Conservation (phyloP, 1,140 invertebrate species). For the Planococcus citri region DNA sequence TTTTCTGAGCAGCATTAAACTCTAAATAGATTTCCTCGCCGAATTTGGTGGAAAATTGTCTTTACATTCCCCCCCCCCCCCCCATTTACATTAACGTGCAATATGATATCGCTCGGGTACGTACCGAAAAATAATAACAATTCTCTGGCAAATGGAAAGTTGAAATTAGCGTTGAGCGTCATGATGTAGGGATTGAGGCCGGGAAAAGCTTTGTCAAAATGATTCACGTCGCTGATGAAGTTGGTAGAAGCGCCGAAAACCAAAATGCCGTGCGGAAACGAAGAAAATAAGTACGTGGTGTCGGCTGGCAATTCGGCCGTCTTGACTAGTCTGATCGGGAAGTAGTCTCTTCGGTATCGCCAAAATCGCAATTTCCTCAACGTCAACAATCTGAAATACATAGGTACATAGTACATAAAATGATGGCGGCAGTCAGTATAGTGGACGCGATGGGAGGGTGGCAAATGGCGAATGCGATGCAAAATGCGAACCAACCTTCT, state of each 20-base stretch:
- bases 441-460: too few species aligned
- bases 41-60: too few species aligned
- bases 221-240: conserved; percentile 62
- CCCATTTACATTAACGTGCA: too few species aligned
- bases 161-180: conserved; percentile 68
- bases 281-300: conserved; percentile 73
- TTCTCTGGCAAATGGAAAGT: conserved; percentile 68
- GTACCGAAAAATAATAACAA: conserved; percentile 43
- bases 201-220: conserved; percentile 63
- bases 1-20: too few species aligned
- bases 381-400: conserved; percentile 37
- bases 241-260: conserved; percentile 59
- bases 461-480: too few species aligned
- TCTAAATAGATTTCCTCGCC: too few species aligned
- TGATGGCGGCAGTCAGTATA: too few species aligned
- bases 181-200: conserved; percentile 56
- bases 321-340: conserved; percentile 71
- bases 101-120: too few species aligned
- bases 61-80: too few species aligned
- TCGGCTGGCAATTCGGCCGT: conserved; percentile 62
- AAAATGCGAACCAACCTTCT: neutral
- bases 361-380: conserved; percentile 54
- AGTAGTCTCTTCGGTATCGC: conserved; percentile 64
- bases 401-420: too few species aligned
- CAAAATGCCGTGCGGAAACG: conserved; percentile 81